Conservation (phyloP, 2,113 vertebrate species). For the Fulmarus glacialis region DNA sequence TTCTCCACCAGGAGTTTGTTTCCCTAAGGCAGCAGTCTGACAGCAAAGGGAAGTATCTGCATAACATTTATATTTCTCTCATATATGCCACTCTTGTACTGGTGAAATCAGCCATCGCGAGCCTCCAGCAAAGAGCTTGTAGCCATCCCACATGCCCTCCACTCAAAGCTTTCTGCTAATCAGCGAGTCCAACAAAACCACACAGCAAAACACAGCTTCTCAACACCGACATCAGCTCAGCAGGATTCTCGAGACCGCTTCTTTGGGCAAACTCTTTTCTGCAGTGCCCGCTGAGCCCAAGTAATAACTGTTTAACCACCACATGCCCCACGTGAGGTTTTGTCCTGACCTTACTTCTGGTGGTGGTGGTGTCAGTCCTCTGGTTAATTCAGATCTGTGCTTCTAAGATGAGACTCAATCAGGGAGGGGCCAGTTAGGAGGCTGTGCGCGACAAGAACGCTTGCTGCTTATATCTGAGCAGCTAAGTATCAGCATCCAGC, state of each 20-base stretch:
- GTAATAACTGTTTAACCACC: background rate
- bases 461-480: background rate
- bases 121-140: background rate
- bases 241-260: accelerated
- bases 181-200: background rate
- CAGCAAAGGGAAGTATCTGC: background rate
- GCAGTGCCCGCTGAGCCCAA: background rate
- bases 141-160: background rate
- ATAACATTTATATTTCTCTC: background rate
- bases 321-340: background rate
- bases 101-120: background rate
- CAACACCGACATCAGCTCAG: background rate
- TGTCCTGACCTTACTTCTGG: background rate
- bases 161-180: background rate
- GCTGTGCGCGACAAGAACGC: accelerated
- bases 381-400: background rate
- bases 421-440: background rate
- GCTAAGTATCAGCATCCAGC: background rate
- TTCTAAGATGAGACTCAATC: background rate
- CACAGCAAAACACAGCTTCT: background rate
- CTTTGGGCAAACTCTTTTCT: background rate
- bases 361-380: background rate
- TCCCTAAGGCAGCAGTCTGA: background rate
- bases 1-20: background rate
- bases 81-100: background rate